A percentile compares a stretch with the other conserved stretches of the same genome.
These are phyloP conservation scores for Ceraclea dissimilis DNA, from an alignment of 2,888 invertebrate genomes.

Conservation along the genomic window DNA sequence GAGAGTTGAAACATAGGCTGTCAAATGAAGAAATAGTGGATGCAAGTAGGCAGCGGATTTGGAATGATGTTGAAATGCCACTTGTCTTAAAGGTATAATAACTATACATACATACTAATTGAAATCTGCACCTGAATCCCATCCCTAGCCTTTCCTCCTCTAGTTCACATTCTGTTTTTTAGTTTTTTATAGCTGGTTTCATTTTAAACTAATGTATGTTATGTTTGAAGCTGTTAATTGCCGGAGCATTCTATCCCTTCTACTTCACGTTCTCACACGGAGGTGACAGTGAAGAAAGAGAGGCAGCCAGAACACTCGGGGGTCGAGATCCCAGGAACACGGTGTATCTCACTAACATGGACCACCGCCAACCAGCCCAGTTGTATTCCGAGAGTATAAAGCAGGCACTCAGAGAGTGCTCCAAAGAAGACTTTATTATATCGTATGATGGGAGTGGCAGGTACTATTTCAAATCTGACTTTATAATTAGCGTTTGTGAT, in stretches of 20 bases:
- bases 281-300: conserved; percentile 54
- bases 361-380: conserved; percentile 57
- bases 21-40: conserved; percentile 51
- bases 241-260: conserved; percentile 90
- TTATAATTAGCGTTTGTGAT: no score
- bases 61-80: conserved; percentile 46
- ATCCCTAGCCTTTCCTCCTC: no score
- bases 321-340: conserved; percentile 73
- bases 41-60: conserved; percentile 37
- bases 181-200: no score
- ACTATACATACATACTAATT: not conserved
- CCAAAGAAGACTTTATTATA: conserved; percentile 45
- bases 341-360: conserved; percentile 58
- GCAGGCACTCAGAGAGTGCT: conserved; percentile 45
- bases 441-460: conserved; percentile 46
- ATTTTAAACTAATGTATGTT: no score
- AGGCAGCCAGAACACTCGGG: conserved; percentile 56
- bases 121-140: no score
- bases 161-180: no score
- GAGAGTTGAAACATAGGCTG: conserved; percentile 62
- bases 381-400: conserved; percentile 62
- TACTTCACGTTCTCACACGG: conserved; percentile 60
- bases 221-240: no score
- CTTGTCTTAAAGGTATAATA: conserved; percentile 55
- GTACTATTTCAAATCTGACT: conserved; percentile 31